Percentiles rank a stretch among this genome's conserved stretches.
Conservation (phyloP, 2,797 vertebrate genomes). For the Phataginus tricuspis region DNA sequence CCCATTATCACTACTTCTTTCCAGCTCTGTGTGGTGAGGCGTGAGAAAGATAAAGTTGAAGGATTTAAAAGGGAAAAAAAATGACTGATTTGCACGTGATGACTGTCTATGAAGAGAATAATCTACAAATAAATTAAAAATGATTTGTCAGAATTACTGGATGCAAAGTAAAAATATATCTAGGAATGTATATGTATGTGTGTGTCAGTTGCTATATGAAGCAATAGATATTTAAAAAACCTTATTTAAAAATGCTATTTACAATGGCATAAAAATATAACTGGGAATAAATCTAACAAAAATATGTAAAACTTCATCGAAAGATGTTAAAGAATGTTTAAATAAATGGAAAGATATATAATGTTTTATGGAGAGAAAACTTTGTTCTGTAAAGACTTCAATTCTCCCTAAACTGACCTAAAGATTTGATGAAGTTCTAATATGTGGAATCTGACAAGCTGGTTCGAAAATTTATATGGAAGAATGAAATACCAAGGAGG, state of each 20-base stretch:
- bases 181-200: background rate
- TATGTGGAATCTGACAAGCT: background rate
- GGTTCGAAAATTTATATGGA: background rate
- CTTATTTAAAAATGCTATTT: background rate
- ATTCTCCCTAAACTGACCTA: background rate
- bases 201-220: background rate
- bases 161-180: background rate
- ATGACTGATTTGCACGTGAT: background rate
- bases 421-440: background rate
- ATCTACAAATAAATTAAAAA: conserved; percentile 14
- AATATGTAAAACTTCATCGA: background rate
- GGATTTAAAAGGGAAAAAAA: background rate
- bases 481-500: background rate
- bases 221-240: background rate
- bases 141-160: background rate
- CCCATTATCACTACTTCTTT: background rate
- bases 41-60: background rate
- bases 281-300: background rate
- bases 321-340: background rate
- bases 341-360: background rate
- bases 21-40: background rate
- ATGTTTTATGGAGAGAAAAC: background rate
- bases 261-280: background rate
- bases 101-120: background rate
- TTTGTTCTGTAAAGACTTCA: background rate